Conservation (phyloP, 2,113 vertebrate genomes). For the Capreolus pygargus region DNA sequence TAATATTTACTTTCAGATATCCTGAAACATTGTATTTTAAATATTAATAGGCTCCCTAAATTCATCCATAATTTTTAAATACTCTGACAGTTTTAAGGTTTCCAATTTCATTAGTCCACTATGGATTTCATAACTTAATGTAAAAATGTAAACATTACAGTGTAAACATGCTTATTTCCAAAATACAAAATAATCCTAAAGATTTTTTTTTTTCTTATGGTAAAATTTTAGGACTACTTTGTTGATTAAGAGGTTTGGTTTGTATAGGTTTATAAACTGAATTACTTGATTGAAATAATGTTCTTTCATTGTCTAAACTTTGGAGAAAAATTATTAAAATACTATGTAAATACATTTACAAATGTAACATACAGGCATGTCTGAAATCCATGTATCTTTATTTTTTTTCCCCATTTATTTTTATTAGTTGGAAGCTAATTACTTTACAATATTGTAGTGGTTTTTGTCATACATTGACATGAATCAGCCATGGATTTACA, state of each 20-base stretch:
- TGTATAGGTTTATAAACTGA: neutral
- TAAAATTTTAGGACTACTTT: neutral
- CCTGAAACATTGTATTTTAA: neutral
- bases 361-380: neutral
- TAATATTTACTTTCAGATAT: neutral
- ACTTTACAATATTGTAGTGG: too few species aligned
- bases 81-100: neutral
- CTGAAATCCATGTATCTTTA: neutral
- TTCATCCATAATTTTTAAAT: neutral
- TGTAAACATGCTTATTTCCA: neutral
- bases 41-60: neutral
- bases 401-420: too few species aligned
- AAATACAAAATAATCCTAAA: neutral
- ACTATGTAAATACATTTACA: neutral
- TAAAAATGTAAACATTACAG: neutral
- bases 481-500: too few species aligned
- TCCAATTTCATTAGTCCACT: neutral
- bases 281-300: neutral
- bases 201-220: neutral
- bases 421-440: too few species aligned
- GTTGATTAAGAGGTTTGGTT: neutral
- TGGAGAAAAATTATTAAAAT: neutral
- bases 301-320: neutral
- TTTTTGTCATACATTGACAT: too few species aligned
- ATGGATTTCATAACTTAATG: neutral